These are phyloP conservation scores for Drosophila paranaensis DNA, from an alignment of 2,888 invertebrate species.

Conservation along the genomic window DNA sequence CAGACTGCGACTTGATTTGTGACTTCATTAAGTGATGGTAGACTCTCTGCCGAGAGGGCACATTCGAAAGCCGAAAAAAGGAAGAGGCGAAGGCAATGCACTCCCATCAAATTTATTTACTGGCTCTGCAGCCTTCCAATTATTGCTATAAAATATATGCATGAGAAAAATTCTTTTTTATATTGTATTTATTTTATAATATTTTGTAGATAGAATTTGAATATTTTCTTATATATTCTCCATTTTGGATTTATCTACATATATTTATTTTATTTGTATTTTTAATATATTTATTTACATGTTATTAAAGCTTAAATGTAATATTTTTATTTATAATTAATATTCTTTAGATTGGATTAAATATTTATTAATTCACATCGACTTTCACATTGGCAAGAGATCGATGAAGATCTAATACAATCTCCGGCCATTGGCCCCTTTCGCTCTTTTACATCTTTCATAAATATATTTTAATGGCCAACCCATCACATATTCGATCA, in stretches of 20 bases:
- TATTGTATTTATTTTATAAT: too few species aligned
- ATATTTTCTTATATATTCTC: background rate
- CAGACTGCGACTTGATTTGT: conserved; percentile 72
- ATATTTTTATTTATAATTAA: background rate
- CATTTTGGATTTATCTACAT: too few species aligned
- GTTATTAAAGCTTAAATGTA: too few species aligned
- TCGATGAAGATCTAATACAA: too few species aligned
- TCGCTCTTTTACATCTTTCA: background rate
- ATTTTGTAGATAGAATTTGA: too few species aligned
- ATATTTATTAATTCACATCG: too few species aligned
- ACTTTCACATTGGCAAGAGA: background rate
- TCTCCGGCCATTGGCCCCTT: background rate
- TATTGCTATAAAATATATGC: conserved; percentile 29
- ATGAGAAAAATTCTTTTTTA: too few species aligned
- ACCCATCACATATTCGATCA: background rate
- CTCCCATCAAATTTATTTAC: conserved; percentile 52
- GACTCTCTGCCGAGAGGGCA: conserved; percentile 7
- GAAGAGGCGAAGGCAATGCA: conserved; percentile 28
- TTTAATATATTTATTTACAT: too few species aligned
- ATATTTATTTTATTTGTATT: too few species aligned
- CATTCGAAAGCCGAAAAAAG: background rate
- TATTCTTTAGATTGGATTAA: too few species aligned
- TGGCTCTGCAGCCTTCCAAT: conserved; percentile 14
- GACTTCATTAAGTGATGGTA: conserved; percentile 71
- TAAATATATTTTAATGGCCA: background rate